Percentiles rank a stretch among this genome's conserved stretches.
These are phyloP conservation scores for Macrotus californicus DNA, from an alignment of 2,113 vertebrate species.

Conservation along the genomic window DNA sequence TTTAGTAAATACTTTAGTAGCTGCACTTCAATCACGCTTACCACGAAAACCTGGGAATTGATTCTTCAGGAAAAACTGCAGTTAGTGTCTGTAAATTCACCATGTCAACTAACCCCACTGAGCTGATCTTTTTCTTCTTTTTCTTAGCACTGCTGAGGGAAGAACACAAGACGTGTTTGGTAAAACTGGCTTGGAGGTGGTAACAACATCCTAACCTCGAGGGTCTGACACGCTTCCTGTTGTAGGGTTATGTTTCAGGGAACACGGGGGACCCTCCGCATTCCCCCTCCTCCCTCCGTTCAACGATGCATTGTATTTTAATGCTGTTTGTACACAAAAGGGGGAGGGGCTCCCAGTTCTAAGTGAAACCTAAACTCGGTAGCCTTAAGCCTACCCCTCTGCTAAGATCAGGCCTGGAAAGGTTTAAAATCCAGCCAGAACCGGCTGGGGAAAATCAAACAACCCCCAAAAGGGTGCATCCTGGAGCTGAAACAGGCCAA, in stretches of 20 bases:
- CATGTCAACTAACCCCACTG: not conserved
- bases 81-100: not conserved
- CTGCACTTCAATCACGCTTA: not conserved
- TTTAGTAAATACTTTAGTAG: not conserved
- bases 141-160: not conserved
- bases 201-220: not conserved
- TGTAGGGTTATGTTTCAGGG: not conserved
- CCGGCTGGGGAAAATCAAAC: not conserved
- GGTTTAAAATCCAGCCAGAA: not conserved
- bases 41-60: not conserved
- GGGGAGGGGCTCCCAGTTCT: not conserved
- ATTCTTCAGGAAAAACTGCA: not conserved
- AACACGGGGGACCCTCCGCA: not conserved
- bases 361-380: not conserved
- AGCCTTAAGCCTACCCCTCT: not conserved
- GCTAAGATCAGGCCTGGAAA: not conserved
- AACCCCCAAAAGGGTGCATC: not conserved
- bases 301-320: not conserved
- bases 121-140: not conserved
- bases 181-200: not conserved
- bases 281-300: not conserved
- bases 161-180: not conserved
- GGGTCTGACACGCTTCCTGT: not conserved
- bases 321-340: not conserved
- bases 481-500: not conserved